Evolutionary conservation across 2,888 invertebrate species (phyloP), one percentile per base, ranked within the genome.

Genomic region (Dioctria linearis): DNA sequence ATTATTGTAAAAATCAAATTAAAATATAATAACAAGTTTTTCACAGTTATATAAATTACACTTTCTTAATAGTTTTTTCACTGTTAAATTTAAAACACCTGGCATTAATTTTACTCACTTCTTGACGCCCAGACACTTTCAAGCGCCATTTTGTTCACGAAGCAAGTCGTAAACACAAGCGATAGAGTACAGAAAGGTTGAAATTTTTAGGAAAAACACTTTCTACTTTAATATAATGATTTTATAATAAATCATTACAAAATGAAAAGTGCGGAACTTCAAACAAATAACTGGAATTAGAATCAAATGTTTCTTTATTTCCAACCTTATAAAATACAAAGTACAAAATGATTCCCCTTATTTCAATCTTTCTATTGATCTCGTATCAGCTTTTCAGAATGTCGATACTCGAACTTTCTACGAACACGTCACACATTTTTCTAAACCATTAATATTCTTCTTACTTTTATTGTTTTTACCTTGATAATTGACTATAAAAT

Each of bases 351-450:
- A 51, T 51, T 25, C 69, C 57, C n/a, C 57, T 39, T 39, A 13
- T 73, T 42, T 42, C 73, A 73, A 59, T 59, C 59, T 71, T 71
- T 46, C 57, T 54, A 54, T 73, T 59, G 25, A 73, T 57, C 54
- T 11, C 57, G n/a, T 57, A 11, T 11, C 13, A 37, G 37, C 25
- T 25, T 59, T 73, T 73, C 73, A 54, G 11, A 54, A 37, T 6
- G 39, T 73, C 73, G 73, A 73, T 57, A 73, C 73, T 73, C 73
- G 73, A 73, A 73, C 73, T 73, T 73, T 73, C 73, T 73, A 57
- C 42, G 73, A 73, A 73, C 73, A 73, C 73, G 73, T 73, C 73
- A 73, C 40, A 73, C 4, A 57, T 3, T 39, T 39, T 37, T 61
- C 4, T 3, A 13, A 39, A 13, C 2, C 25, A 57, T 11, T 57